Base-by-base conservation (phyloP, 2,888 invertebrate genomes). In the Tachina fera region DNA sequence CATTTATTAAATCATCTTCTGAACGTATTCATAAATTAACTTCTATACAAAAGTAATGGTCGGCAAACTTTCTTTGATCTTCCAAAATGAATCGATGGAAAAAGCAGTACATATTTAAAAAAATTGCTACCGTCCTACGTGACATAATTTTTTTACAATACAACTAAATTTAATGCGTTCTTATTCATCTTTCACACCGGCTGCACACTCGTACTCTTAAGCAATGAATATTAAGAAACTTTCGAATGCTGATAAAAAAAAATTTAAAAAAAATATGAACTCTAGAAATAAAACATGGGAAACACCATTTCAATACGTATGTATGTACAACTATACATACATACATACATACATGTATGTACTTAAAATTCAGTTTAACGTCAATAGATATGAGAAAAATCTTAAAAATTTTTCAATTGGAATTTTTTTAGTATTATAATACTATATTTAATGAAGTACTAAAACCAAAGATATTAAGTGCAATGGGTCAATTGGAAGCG, bases 61-160 rank as follows among this genome's bases (percentile, higher is more conserved):
- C 82, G 82, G 56, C 41, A n/a, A 70, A 22, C 0, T 10, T 67
- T 49, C 4, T 80, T 80, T 80, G 80, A 80, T 74, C 65, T 80
- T 41, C 3, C 22, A 49, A 72, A 31, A 71, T 51, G n/a, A 41
- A 56, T 56, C n/a, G 47, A 56, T 6, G 16, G n/a, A 31, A 45
- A 31, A 16, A 65, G 11, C 51, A 13, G 43, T 16, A 19, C 31
- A 1, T 31, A 31, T 31, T 31, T 51, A 49, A 9, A 56, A 72
- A 74, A 58, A 74, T 14, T 70, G 82, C 75, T 76, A 70, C 82
- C 63, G 82, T 45, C 45, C 31, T 63, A 82, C 75, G 75, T 82
- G 82, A 82, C 56, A 70, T 47, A 41, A 67, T 60, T 63, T 58
- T 74, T 75, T 31, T 14, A 45, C 53, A n/a, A 53, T 22, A 5